phyloP scores from a whole-genome alignment of 1,140 invertebrate genomes.

The Akabosia matsudoensis region DNA sequence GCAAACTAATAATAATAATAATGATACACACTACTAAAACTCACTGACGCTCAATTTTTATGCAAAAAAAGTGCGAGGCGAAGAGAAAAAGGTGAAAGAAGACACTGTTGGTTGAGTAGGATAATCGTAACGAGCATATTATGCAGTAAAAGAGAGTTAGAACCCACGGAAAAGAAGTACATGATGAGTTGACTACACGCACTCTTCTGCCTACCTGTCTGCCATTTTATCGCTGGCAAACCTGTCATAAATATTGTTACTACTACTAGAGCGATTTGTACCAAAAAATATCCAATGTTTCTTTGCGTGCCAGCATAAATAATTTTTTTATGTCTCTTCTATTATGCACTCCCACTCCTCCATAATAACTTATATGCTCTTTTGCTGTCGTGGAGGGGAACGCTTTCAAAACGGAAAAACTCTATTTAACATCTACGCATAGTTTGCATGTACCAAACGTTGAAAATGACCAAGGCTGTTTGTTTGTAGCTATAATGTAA shows the following conservation, averaged over 20 bases:
- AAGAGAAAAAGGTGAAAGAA: neutral
- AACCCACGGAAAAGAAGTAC: neutral
- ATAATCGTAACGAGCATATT: neutral
- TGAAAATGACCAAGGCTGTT: neutral
- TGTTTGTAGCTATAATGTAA: slow-evolving; percentile 8
- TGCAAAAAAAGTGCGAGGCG: slow-evolving; percentile 10
- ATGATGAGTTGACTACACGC: slow-evolving; percentile 13
- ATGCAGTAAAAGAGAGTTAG: neutral
- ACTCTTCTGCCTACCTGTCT: neutral
- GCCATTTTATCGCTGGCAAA: slow-evolving; percentile 3
- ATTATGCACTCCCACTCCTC: slow-evolving; percentile 9
- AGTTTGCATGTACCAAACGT: neutral
- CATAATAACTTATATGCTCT: too few species aligned
- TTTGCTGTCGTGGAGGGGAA: neutral
- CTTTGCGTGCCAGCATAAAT: slow-evolving; percentile 1
- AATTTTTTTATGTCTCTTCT: neutral
- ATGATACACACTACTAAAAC: neutral
- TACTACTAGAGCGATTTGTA: neutral
- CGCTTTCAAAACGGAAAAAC: too few species aligned
- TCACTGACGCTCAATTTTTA: neutral
- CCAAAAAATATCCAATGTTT: neutral
- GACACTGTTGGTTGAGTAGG: neutral
- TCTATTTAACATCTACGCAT: neutral
- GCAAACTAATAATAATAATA: slow-evolving; percentile 1
- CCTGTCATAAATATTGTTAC: slow-evolving; percentile 3